Conservation (phyloP, 2,113 vertebrate species). For the Leptodactylus fuscus region DNA sequence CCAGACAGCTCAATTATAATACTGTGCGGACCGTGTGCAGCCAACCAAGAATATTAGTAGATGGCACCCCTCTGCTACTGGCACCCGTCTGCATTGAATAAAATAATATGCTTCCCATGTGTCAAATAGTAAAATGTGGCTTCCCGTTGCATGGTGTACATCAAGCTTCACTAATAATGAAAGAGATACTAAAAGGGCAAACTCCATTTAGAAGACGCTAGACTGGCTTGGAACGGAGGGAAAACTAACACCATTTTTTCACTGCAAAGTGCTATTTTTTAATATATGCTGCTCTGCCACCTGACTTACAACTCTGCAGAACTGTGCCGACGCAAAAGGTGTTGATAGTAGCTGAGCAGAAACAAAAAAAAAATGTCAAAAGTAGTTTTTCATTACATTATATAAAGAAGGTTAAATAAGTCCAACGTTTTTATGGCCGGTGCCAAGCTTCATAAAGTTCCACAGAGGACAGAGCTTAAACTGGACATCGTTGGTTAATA, state of each 20-base stretch:
- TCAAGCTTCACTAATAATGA: not conserved
- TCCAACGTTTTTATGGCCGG: not conserved
- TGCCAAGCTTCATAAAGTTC: not conserved
- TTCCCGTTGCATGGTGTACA: not conserved
- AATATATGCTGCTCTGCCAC: not conserved
- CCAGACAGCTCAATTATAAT: not conserved
- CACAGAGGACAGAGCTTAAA: not conserved
- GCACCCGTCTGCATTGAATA: not conserved
- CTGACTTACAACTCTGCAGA: not conserved
- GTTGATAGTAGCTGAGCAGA: not conserved
- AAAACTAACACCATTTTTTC: too few species aligned
- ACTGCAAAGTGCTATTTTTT: not conserved
- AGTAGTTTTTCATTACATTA: not conserved
- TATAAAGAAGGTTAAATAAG: not conserved
- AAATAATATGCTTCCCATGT: not conserved
- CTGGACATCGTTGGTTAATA: not conserved
- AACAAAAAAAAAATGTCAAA: not conserved
- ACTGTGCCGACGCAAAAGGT: not conserved
- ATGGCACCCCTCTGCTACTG: not conserved
- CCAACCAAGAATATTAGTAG: not conserved
- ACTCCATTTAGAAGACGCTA: not conserved
- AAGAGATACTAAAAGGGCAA: too few species aligned
- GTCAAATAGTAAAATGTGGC: not conserved
- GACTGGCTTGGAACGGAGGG: too few species aligned
- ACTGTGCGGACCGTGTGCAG: not conserved